Percentiles rank a stretch among this genome's conserved stretches.
These are phyloP conservation scores for Gnathonemus longibarbis DNA, from an alignment of 2,113 vertebrate species.

Conservation along the genomic window DNA sequence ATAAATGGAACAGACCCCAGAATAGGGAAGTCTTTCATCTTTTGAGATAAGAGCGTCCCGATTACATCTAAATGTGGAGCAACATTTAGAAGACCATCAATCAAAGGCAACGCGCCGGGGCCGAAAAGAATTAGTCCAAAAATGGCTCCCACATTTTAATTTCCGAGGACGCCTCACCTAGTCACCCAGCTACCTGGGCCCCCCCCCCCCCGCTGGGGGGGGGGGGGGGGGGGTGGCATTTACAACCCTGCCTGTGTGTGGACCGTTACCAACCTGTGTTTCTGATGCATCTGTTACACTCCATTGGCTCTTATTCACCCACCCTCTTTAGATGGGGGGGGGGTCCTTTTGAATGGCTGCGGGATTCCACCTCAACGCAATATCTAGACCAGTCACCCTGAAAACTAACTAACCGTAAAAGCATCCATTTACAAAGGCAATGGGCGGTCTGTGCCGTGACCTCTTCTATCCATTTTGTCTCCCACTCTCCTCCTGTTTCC, in stretches of 20 bases:
- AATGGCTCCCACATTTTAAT: slow-evolving; percentile 54
- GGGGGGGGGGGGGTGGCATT: slow-evolving; percentile 21
- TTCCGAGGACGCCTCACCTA: slow-evolving; percentile 50
- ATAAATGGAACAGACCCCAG: slow-evolving; percentile 61
- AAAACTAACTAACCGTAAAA: slow-evolving; percentile 46
- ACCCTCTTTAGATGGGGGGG: slow-evolving; percentile 30
- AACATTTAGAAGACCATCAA: slow-evolving; percentile 65
- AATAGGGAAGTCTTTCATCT: slow-evolving; percentile 70
- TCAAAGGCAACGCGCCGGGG: slow-evolving; percentile 45
- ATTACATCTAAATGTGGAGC: slow-evolving; percentile 70
- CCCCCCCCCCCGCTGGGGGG: slow-evolving; percentile 19
- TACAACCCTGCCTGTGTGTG: slow-evolving; percentile 39
- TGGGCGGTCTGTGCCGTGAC: slow-evolving; percentile 26
- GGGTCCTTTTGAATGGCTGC: slow-evolving; percentile 44
- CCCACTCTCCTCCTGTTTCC: slow-evolving; percentile 14
- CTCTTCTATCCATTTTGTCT: slow-evolving; percentile 23
- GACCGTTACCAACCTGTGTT: slow-evolving; percentile 48
- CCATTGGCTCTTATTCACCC: slow-evolving; percentile 53
- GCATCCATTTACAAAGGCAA: slow-evolving; percentile 31
- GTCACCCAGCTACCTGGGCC: slow-evolving; percentile 52
- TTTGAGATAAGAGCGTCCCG: slow-evolving; percentile 62
- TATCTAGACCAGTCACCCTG: slow-evolving; percentile 49
- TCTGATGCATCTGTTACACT: slow-evolving; percentile 53
- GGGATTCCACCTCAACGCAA: slow-evolving; percentile 33
- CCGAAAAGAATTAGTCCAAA: slow-evolving; percentile 49